Conservation (phyloP, 2,113 vertebrate species). For the Phoxinus phoxinus region DNA sequence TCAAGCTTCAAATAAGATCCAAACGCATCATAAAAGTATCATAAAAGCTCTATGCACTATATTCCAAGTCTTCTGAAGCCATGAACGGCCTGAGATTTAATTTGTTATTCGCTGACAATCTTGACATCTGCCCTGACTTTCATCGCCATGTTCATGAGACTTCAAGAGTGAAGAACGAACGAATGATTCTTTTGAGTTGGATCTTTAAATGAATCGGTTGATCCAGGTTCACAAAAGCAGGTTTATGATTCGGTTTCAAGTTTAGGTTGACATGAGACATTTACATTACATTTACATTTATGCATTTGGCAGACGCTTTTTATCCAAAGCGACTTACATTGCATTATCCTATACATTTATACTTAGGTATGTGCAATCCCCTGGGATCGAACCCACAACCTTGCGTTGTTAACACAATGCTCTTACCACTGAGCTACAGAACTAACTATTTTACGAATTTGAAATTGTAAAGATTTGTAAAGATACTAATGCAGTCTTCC, state of each 20-base stretch:
- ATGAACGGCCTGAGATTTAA: not conserved
- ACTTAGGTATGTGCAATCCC: no score
- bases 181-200: not conserved
- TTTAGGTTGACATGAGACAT: no score
- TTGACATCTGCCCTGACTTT: not conserved
- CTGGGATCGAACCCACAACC: no score
- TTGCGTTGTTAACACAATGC: no score
- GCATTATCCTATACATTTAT: no score
- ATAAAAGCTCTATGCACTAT: not conserved
- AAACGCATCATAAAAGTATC: not conserved
- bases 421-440: no score
- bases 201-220: not conserved
- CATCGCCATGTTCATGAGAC: not conserved
- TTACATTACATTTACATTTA: no score
- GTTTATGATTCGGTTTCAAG: not conserved
- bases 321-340: no score
- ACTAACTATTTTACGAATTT: not conserved
- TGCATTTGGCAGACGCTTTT: no score
- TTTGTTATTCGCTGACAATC: not conserved
- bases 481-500: not conserved
- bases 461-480: not conserved
- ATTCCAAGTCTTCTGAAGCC: not conserved
- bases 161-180: not conserved
- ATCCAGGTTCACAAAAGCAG: not conserved
- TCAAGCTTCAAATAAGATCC: not conserved